Evolutionary conservation across 2,797 vertebrate species (phyloP), one percentile per base, ranked within the genome.

Genomic region (Falco columbarius): DNA sequence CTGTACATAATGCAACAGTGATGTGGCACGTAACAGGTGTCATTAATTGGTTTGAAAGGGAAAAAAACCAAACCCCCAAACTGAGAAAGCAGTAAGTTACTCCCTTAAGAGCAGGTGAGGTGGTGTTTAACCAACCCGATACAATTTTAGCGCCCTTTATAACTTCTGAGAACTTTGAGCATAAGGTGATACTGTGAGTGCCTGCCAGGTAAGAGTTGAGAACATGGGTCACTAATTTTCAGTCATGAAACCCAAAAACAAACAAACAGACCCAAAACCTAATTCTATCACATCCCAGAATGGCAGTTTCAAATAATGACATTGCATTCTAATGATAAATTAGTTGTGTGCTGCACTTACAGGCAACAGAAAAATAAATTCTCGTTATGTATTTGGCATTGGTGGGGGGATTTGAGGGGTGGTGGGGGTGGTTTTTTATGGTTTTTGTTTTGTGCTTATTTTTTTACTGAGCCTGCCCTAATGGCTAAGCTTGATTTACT

Each of bases 121-220:
- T 15, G 81, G 12, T 20, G 17, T 36, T 55, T 32, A 7, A 36
- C 21, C 58, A 51, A 32, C 7, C 44, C 46, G 24, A 1, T 4
- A 10, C 52, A 10, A 3, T 7, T 32, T 2, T 4, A 49, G 66
- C 34, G 46, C 36, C 70, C 14, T 1, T 5, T 8, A 5, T 26
- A 51, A 3, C 44, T 9, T 4, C 5, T 7, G 42, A n/a, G 32
- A 52, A 6, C 49, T 8, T 3, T 3, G 73, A 81, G n/a, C 22
- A 3, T 0, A 7, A 38, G 11, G 1, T 0, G 9, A 6, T 0
- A 3, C 2, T 13, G 58, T 58, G 47, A 1, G 7, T 74, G 81
- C 81, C 58, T 18, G 42, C 90, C 62, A 18, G 21, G 21, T 14
- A 4, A 36, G 2, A 17, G 26, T 2, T 21, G 51, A 76, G 47